A percentile compares a stretch with the other conserved stretches of the same genome.
These are phyloP conservation scores for Chironomus tentans DNA, from an alignment of 2,888 invertebrate genomes.

Conservation along the genomic window DNA sequence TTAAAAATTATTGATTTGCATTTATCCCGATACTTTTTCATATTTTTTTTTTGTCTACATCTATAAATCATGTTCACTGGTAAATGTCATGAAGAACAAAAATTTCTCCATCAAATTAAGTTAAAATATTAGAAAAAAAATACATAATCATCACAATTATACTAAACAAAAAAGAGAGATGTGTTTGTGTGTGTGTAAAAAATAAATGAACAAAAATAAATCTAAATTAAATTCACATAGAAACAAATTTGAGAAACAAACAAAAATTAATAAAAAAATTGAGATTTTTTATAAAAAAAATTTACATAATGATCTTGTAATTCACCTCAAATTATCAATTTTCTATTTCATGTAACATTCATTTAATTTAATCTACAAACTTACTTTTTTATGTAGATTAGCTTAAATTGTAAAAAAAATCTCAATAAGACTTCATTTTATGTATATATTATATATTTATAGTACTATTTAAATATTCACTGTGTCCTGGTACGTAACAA, in stretches of 20 bases:
- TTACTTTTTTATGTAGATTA: background rate
- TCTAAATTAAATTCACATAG: background rate
- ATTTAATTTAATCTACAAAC: too few species aligned
- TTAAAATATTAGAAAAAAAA: background rate
- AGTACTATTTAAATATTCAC: constrained; percentile 2
- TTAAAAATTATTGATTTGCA: background rate
- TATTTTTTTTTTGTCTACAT: background rate
- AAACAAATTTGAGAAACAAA: constrained; percentile 1
- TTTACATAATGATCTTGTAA: background rate
- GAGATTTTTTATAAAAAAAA: background rate
- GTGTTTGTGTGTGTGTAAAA: background rate
- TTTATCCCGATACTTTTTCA: background rate
- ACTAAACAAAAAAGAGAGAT: background rate
- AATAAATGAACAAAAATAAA: background rate
- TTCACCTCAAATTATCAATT: too few species aligned
- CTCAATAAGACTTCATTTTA: background rate
- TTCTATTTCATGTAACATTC: too few species aligned
- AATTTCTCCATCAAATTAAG: background rate
- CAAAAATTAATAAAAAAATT: background rate
- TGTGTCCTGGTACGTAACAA: background rate
- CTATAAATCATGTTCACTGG: background rate
- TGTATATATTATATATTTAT: background rate
- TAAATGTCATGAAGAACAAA: background rate
- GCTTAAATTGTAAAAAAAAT: background rate
- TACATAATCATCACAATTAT: background rate